Conservation (phyloP, 2,797 vertebrate genomes). For the Liparis tanakae region DNA sequence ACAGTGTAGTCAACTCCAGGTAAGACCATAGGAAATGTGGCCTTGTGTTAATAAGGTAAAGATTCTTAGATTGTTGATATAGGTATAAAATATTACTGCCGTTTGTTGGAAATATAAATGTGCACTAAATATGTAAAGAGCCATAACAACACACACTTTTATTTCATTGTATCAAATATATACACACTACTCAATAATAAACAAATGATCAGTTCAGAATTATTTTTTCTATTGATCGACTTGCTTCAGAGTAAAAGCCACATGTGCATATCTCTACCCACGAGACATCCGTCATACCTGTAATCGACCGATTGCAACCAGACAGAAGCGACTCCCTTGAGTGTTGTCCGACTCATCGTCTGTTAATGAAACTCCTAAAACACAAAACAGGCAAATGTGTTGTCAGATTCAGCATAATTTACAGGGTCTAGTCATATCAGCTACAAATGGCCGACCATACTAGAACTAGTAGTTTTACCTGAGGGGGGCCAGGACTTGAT, state of each 20-base stretch:
- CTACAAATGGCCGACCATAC: neutral
- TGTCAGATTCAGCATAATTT: neutral
- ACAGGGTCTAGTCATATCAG: neutral
- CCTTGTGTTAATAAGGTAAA: neutral
- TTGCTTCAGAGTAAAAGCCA: neutral
- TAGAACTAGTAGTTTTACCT: constrained; percentile 78
- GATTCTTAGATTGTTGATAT: neutral
- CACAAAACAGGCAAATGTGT: neutral
- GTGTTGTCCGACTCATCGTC: constrained; percentile 91
- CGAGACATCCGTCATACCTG: constrained; percentile 82
- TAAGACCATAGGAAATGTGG: constrained; percentile 15
- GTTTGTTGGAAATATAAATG: neutral
- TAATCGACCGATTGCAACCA: constrained; percentile 96
- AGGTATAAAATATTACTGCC: neutral
- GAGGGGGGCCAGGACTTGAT: constrained; percentile 98
- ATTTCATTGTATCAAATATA: neutral
- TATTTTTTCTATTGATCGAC: neutral
- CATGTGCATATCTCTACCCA: neutral
- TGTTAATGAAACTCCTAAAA: constrained; percentile 90
- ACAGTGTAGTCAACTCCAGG: constrained; percentile 27
- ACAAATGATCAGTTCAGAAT: neutral
- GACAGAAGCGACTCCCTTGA: constrained; percentile 95
- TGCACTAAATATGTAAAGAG: neutral
- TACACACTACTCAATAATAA: neutral
- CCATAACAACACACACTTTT: neutral